A percentile compares a stretch with the other conserved stretches of the same genome.
Conservation (phyloP, 2,113 vertebrate species). For the Dromaius novaehollandiae region DNA sequence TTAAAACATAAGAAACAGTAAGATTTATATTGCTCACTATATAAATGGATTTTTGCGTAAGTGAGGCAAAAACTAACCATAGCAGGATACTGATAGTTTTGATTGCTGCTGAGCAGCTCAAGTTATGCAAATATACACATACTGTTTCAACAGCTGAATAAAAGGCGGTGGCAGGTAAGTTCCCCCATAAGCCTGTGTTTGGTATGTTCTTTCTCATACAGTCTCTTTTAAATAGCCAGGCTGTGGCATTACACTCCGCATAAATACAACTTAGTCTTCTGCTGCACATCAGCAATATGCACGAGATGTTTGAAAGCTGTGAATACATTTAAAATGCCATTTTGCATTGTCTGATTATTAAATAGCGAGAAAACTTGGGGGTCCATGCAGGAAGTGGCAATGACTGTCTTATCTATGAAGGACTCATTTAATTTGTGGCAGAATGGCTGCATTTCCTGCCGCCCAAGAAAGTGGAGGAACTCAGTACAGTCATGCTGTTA, state of each 20-base stretch:
- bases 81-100: neutral
- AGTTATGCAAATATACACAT: conserved; percentile 48
- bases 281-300: neutral
- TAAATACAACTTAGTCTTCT: conserved; percentile 10
- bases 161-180: conserved; percentile 51
- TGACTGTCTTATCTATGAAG: conserved; percentile 30
- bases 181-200: conserved; percentile 36
- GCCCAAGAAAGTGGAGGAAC: neutral
- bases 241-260: conserved; percentile 35
- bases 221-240: conserved; percentile 40
- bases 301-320: conserved; percentile 54
- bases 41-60: conserved; percentile 32
- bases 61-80: neutral
- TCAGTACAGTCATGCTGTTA: neutral
- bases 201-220: conserved; percentile 20
- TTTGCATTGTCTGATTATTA: conserved; percentile 47
- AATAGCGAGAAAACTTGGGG: conserved; percentile 31
- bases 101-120: conserved; percentile 12
- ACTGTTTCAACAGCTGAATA: conserved; percentile 25
- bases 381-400: conserved; percentile 20
- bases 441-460: neutral
- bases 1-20: neutral
- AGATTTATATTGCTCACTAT: neutral
- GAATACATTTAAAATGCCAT: conserved; percentile 47
- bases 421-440: conserved; percentile 27